Evolutionary conservation across 2,888 invertebrate genomes (phyloP).

Genomic region (Calameuta pallipes): DNA sequence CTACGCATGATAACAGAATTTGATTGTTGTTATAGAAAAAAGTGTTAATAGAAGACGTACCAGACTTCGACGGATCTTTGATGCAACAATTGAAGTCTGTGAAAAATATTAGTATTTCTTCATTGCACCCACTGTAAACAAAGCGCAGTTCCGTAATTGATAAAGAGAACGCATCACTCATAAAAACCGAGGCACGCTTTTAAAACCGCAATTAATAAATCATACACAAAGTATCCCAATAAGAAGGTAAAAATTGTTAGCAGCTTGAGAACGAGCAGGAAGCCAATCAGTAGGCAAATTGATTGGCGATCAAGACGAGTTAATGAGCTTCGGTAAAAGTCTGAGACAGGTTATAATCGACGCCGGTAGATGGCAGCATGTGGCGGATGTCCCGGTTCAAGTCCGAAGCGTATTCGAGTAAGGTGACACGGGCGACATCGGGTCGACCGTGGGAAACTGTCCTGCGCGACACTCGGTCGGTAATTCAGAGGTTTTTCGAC

Average conservation of each 20-base stretch:
- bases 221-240: neutral
- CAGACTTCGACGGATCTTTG: too few relatives aligned
- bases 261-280: neutral
- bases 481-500: constrained; percentile 22
- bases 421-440: constrained; percentile 37
- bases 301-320: neutral
- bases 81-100: too few relatives aligned
- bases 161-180: neutral
- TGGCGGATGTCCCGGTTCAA: constrained; percentile 43
- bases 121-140: too few relatives aligned
- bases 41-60: too few relatives aligned
- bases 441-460: constrained; percentile 26
- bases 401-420: neutral
- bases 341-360: neutral
- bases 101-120: too few relatives aligned
- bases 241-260: neutral
- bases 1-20: too few relatives aligned
- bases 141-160: too few relatives aligned
- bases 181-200: neutral
- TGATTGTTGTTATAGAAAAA: too few relatives aligned
- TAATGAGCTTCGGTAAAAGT: neutral
- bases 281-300: neutral
- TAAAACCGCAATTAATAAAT: neutral
- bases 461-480: constrained; percentile 31
- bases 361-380: constrained; percentile 56